Percentiles rank a stretch among this genome's conserved stretches.
Evolutionary conservation across 2,113 vertebrate species (phyloP).

Genomic region (Nothocercus julius): DNA sequence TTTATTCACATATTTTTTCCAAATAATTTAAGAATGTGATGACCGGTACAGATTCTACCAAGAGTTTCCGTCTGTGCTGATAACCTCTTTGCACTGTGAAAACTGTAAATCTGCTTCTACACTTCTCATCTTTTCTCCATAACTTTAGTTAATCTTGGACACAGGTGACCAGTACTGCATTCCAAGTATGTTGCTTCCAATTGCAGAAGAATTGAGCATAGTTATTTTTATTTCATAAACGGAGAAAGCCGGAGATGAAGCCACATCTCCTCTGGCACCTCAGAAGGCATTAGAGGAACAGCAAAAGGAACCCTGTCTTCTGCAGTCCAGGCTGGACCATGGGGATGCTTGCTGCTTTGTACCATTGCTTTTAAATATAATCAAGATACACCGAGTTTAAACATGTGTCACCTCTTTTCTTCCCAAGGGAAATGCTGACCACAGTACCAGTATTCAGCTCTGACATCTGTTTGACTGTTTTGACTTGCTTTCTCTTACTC

Average conservation of each 20-base stretch:
- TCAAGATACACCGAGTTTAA: neutral
- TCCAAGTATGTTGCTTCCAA: neutral
- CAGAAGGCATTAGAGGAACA: neutral
- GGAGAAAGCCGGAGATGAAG: neutral
- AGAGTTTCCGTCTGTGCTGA: neutral
- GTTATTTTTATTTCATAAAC: neutral
- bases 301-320: neutral
- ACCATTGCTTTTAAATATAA: neutral
- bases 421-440: neutral
- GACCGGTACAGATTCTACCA: neutral
- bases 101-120: neutral
- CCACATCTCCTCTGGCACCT: neutral
- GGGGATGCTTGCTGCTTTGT: neutral
- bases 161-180: neutral
- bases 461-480: neutral
- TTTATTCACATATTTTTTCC: neutral
- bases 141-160: neutral
- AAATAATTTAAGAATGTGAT: neutral
- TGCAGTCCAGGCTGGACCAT: neutral
- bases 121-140: neutral
- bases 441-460: neutral
- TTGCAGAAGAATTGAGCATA: neutral
- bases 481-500: neutral
- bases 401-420: neutral
- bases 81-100: neutral